phyloP scores from a whole-genome alignment of 1,140 invertebrate species.

The Adoxophyes honmai region DNA sequence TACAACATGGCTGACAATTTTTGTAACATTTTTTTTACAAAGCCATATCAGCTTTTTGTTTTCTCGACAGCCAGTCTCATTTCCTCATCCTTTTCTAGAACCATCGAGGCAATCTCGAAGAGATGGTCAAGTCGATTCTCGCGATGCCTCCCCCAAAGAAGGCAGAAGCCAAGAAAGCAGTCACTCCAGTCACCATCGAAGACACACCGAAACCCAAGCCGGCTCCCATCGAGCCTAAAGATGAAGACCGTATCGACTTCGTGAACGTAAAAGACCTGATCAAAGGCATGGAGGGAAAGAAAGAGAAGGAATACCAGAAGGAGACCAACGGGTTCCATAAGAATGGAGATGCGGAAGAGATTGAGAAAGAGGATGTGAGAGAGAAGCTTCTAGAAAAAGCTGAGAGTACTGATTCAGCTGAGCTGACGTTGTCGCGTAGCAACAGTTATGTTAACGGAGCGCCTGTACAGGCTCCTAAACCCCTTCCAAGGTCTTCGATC shows the following conservation, averaged over 20 bases:
- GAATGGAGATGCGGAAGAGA: slow-evolving; percentile 53
- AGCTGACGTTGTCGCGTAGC: slow-evolving; percentile 51
- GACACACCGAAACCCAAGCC: slow-evolving; percentile 41
- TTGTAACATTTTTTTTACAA: no score
- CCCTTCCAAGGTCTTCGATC: slow-evolving; percentile 80
- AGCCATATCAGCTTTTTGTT: no score
- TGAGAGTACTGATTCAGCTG: slow-evolving; percentile 48
- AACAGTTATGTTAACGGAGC: slow-evolving; percentile 60
- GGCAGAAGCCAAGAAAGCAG: slow-evolving; percentile 42
- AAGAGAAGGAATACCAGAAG: slow-evolving; percentile 45
- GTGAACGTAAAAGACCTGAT: slow-evolving; percentile 75
- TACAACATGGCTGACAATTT: no score
- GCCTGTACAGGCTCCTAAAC: slow-evolving; percentile 82
- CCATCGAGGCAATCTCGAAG: slow-evolving; percentile 65
- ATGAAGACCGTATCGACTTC: slow-evolving; percentile 70
- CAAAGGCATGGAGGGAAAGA: slow-evolving; percentile 72
- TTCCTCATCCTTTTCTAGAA: slow-evolving; percentile 38
- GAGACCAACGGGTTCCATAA: slow-evolving; percentile 62
- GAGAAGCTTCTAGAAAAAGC: slow-evolving; percentile 20
- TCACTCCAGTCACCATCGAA: slow-evolving; percentile 44
- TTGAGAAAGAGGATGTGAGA: slow-evolving; percentile 24
- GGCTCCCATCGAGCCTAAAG: slow-evolving; percentile 38
- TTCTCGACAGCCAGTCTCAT: no score
- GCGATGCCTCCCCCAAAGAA: slow-evolving; percentile 64
- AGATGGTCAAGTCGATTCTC: slow-evolving; percentile 59